Base-by-base conservation (phyloP, 2,888 invertebrate genomes). In the Mystacides longicornis region DNA sequence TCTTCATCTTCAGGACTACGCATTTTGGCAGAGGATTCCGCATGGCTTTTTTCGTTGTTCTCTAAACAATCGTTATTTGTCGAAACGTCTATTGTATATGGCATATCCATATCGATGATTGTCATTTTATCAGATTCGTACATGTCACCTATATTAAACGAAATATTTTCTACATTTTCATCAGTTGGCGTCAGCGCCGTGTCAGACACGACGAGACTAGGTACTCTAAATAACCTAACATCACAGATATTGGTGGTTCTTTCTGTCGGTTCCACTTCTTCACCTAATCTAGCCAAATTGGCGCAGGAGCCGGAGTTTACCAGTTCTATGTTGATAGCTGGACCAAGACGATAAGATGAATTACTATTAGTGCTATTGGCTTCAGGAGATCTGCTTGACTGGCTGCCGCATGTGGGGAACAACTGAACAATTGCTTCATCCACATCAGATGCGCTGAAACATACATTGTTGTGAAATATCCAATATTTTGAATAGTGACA, bases 51-150 rank as follows among this genome's bases (percentile, higher is more conserved):
- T 61, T 61, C 64, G 58, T 54, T 62, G 66, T 61, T 71, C 74
- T 18, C 2, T 21, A 52, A 23, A 27, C 27, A 51, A 58, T 60
- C 58, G 47, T 50, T 49, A 56, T 58, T 56, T 42, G 49, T 51
- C 23, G 43, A 43, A 14, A 46, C 43, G 53, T 77, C 77, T 52
- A 79, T 76, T 51, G 72, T 74, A 64, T 75, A 76, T 60, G 77
- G 77, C 64, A 72, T 74, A 68, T 82, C 82, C 63, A 78, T 80
- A 69, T 82, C 82, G 72, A 82, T 81, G 68, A 82, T 82, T 69
- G 82, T 82, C 70, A 82, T 75, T 74, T 77, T 79, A 71, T 81
- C 82, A 71, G 77, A 77, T 72, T 77, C 77, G 69, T 77, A 77
- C 66, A 75, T 75, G 67, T 74, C 72, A 71, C 76, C 75, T 72